Evolutionary conservation across 2,113 vertebrate species (phyloP), one percentile per base, ranked within the genome.

Genomic region (Salvator merianae): DNA sequence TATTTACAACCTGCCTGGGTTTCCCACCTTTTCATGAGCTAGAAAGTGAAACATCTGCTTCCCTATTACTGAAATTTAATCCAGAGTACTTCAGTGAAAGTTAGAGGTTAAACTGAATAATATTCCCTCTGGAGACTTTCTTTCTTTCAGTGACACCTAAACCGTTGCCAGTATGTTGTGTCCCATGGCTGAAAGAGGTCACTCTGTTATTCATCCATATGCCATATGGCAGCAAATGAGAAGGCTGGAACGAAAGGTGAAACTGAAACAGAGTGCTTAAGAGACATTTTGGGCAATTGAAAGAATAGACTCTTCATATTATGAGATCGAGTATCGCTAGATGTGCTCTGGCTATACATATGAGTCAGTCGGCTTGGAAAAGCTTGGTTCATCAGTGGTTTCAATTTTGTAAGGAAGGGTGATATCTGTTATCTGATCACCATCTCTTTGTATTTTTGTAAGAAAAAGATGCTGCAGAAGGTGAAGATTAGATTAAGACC

Each of bases 241-340:
- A 82, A 73, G 70, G 50, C 3, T 71, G 55, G 30, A 81, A 89
- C 83, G 72, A 69, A 13, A 1, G 65, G 32, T 70, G 92, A 93
- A 93, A 93, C 36, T n/a, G 79, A 87, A 93, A 89, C 2, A 90
- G 76, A 79, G 26, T 2, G 55, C 77, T 16, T 84, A 3, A 70
- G 86, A 70, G 90, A 88, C 84, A 22, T n/a, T 70, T 78, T 20
- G 14, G 72, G 36, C 84, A 28, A 63, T 7, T 53, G 69, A 79
- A 24, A 63, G 28, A 92, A 93, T 83, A 34, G 34, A 79, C 14
- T 38, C 88, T 88, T 91, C 89, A 84, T 74, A 85, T 84, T 77
- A 81, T 75, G 76, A 87, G 79, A 93, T 32, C 6, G 50, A 84
- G 74, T 7, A 77, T 80, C 81, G 80, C 72, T 65, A 88, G 86